Evolutionary conservation across 2,797 vertebrate genomes (phyloP), one percentile per base, ranked within the genome.

Genomic region (Sebastes diaconus): DNA sequence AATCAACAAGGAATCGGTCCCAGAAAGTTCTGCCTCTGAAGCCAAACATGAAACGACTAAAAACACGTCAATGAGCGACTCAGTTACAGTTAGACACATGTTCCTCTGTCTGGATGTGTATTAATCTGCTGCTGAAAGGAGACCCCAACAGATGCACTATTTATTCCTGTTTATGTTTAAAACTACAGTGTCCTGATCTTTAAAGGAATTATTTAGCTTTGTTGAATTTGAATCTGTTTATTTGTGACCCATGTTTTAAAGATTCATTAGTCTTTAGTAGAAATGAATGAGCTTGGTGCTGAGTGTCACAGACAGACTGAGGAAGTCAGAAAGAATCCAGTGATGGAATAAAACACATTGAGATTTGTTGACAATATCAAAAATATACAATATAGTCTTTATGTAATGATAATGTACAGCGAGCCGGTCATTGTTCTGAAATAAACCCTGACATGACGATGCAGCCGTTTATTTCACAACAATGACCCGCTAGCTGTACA

Each of bases 301-400:
- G 18, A 52, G 5, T 54, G 30, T 64, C 25, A 9, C 24, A 57
- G 32, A 70, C 16, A 12, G 1, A 2, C 50, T 34, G 11, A 25
- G 25, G 25, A 24, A 64, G 12, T 65, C 7, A 10, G 34, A 65
- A 30, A n/a, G 10, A 60, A 29, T 27, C 64, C 24, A 52, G 12
- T 24, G 20, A 55, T 46, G 12, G 32, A 74, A 16, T 60, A 27
- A 78, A 5, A 5, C 11, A 52, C 32, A 34, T 58, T 58, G 22
- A 50, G 34, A 76, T 78, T 75, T 84, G 22, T 30, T 75, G 65
- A 34, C 25, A 71, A n/a, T 24, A 46, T 57, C 16, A 68, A 13
- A 83, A 73, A 36, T 59, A 29, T 18, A 10, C 7, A 66, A 30
- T 58, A 42, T 61, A 14, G 6, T 20, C 8, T 12, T 16, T 18